Conservation (phyloP, 2,888 invertebrate species). For the Griposia aprilina region DNA sequence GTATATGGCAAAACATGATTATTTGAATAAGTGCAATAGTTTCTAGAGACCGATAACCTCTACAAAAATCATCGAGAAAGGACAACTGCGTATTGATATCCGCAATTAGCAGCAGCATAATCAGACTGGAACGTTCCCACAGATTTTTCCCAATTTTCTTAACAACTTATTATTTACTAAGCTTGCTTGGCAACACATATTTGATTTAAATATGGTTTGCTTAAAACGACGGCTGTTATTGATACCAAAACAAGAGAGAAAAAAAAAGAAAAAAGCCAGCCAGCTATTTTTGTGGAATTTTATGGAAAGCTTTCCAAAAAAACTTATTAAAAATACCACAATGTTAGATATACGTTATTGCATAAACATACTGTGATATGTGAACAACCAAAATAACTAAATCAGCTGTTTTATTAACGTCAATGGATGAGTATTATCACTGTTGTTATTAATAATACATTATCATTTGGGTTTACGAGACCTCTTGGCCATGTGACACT, state of each 20-base stretch:
- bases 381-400: conserved; percentile 23
- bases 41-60: too few species aligned
- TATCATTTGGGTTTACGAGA: conserved; percentile 50
- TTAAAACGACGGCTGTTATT: background rate
- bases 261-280: too few species aligned
- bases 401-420: conserved; percentile 50
- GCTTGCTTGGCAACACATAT: background rate
- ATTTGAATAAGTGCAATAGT: background rate
- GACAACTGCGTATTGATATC: background rate
- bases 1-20: background rate
- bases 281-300: background rate
- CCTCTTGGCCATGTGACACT: conserved; percentile 52
- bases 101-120: background rate
- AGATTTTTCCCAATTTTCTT: too few species aligned
- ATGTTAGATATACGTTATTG: conserved; percentile 15
- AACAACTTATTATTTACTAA: background rate
- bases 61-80: background rate
- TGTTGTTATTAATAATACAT: conserved; percentile 51
- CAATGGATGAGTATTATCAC: conserved; percentile 49
- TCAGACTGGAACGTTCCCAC: background rate
- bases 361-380: conserved; percentile 16
- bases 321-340: conserved; percentile 16
- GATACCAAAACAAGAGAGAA: background rate
- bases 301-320: background rate
- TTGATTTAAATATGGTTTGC: conserved; percentile 1